Percentiles rank a stretch among this genome's conserved stretches.
Conservation (phyloP, 1,140 invertebrate genomes). For the Fopius arisanus region DNA sequence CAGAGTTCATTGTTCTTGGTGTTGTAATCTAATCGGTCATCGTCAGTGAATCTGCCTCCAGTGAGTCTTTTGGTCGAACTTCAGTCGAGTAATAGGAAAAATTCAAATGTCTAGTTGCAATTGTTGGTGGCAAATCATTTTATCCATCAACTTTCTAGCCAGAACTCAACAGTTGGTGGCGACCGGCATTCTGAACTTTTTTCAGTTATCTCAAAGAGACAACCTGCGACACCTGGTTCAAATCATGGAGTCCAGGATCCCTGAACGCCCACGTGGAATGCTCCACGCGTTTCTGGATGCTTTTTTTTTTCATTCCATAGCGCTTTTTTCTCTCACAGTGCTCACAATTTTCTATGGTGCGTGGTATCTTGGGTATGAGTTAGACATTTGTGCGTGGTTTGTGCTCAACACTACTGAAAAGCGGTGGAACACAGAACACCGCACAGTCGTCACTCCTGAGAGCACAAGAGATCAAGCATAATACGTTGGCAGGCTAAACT, state of each 20-base stretch:
- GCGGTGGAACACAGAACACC: background rate
- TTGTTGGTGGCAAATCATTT: background rate
- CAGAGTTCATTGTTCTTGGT: too few species aligned
- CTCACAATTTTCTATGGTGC: background rate
- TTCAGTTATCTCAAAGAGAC: constrained; percentile 21
- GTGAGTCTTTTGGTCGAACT: too few species aligned
- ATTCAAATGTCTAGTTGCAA: too few species aligned
- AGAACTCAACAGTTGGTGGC: background rate
- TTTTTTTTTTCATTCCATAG: background rate
- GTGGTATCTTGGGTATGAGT: background rate
- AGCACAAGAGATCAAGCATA: constrained; percentile 43
- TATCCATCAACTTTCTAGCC: background rate
- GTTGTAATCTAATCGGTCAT: background rate
- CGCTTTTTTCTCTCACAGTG: background rate
- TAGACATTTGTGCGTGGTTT: constrained; percentile 43
- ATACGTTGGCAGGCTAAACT: constrained; percentile 35
- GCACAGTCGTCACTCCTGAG: constrained; percentile 30
- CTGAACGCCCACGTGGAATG: background rate
- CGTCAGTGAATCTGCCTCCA: too few species aligned
- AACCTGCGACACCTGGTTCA: constrained; percentile 44
- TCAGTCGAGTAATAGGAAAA: too few species aligned
- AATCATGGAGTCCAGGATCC: background rate
- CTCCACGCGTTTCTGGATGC: background rate
- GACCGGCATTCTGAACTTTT: background rate
- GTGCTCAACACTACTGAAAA: background rate